These are phyloP conservation scores for Pangasianodon gigas DNA, from an alignment of 2,113 vertebrate species.

Conservation along the genomic window DNA sequence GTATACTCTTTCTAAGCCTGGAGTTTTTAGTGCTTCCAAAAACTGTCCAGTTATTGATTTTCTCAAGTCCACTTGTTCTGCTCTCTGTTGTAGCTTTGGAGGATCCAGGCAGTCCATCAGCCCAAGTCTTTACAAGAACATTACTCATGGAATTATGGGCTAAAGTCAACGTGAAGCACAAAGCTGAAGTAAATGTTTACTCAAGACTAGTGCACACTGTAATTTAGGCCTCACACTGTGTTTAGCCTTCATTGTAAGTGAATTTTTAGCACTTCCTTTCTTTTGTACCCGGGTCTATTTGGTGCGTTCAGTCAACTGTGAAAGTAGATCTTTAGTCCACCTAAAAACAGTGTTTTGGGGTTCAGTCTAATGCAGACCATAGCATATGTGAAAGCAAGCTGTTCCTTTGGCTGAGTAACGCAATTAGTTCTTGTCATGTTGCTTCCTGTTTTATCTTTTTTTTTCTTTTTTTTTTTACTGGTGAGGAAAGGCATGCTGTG, in stretches of 20 bases:
- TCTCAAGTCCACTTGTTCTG: conserved; percentile 20
- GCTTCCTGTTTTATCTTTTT: neutral
- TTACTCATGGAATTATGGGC: conserved; percentile 38
- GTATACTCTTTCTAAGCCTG: conserved; percentile 23
- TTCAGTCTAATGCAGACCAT: no score
- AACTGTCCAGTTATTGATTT: conserved; percentile 23
- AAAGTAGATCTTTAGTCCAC: neutral
- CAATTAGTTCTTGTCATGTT: conserved; percentile 2
- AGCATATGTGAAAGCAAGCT: neutral
- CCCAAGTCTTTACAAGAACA: conserved; percentile 12
- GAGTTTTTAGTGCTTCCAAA: conserved; percentile 24
- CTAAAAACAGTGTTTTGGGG: neutral
- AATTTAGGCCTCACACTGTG: conserved; percentile 6
- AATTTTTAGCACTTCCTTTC: neutral
- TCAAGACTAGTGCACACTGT: conserved; percentile 11
- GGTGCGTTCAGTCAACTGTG: neutral
- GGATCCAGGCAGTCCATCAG: conserved; percentile 14
- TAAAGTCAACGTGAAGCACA: conserved; percentile 40
- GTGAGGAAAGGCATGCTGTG: neutral
- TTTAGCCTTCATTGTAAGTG: neutral
- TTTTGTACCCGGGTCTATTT: neutral
- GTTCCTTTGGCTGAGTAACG: neutral
- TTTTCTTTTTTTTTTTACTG: neutral
- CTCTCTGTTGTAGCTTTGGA: conserved; percentile 12
- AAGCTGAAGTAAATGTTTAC: conserved; percentile 37